These are phyloP conservation scores for Poecile atricapillus DNA, from an alignment of 2,113 vertebrate species.

Conservation along the genomic window DNA sequence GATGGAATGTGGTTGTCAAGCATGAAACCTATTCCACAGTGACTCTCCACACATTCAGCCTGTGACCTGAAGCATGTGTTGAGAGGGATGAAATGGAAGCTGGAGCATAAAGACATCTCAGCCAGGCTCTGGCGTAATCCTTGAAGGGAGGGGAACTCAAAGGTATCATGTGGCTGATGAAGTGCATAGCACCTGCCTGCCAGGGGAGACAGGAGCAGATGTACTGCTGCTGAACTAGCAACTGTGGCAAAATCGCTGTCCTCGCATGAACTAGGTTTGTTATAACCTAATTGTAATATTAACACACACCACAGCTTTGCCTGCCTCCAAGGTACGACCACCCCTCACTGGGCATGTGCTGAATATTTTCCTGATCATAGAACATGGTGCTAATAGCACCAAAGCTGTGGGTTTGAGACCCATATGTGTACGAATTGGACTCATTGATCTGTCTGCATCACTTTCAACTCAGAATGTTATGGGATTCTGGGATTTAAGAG, in stretches of 20 bases:
- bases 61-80: not conserved
- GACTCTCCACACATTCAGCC: not conserved
- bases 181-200: not conserved
- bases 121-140: not conserved
- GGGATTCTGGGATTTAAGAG: not conserved
- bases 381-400: not conserved
- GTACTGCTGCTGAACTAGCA: not conserved
- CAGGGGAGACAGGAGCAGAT: not conserved
- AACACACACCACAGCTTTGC: not conserved
- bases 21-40: not conserved
- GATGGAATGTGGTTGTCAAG: not conserved
- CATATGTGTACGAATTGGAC: accelerated
- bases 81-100: not conserved
- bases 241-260: not conserved
- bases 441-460: not conserved
- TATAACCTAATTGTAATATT: not conserved
- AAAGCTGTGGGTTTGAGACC: accelerated
- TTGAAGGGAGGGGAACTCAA: not conserved
- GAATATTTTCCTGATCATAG: not conserved
- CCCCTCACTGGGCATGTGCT: not conserved
- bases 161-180: not conserved
- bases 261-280: not conserved
- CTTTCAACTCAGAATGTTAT: not conserved
- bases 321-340: not conserved
- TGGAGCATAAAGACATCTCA: not conserved